Evolutionary conservation across 1,140 invertebrate species (phyloP), one percentile per base, ranked within the genome.

Genomic region (Venustaconcha ellipsiformis): DNA sequence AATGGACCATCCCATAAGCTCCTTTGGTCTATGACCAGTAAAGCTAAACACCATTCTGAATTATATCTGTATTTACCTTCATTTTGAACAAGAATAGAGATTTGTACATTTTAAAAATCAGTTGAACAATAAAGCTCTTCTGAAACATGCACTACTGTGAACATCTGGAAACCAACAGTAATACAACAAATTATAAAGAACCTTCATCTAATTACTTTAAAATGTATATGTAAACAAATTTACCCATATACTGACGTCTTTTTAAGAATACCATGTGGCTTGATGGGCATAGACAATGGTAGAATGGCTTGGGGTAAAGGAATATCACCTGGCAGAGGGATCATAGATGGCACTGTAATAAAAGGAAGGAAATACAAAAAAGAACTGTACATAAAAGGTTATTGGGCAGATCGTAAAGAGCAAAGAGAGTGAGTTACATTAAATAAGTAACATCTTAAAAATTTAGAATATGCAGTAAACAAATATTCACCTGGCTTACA

Each of bases 251-350:
- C 76, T 60, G 87, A 84, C 17, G 93, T 93, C 88, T 94, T 95
- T 82, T 96, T 95, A 57, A 96, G 88, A 83, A 96, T 96, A 80
- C 93, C 92, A 71, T 81, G 77, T n/a, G 74, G 30, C 62, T 76
- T 73, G 78, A 92, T 90, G 88, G 80, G 80, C 37, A 48, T 6
- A 48, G 37, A 48, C 37, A 48, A 48, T 48, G 79, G 91, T 90
- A 88, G 92, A 82, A 84, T 91, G 74, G 86, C n/a, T 17, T 88
- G 81, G 80, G 90, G 85, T 79, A 92, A 90, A 60, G 94, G 93
- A 84, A 94, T 91, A 59, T 94, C 92, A 72, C 86, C 88, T 3
- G 95, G 95, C 70, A 96, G 87, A 37, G 95, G 95, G 82, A 96
- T 95, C 89, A 94, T 93, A 14, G 94, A 93, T 26, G 94, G 83